Percentiles rank a stretch among this genome's conserved stretches.
These are phyloP conservation scores for Lerista edwardsae DNA, from an alignment of 2,797 vertebrate genomes.

Conservation along the genomic window DNA sequence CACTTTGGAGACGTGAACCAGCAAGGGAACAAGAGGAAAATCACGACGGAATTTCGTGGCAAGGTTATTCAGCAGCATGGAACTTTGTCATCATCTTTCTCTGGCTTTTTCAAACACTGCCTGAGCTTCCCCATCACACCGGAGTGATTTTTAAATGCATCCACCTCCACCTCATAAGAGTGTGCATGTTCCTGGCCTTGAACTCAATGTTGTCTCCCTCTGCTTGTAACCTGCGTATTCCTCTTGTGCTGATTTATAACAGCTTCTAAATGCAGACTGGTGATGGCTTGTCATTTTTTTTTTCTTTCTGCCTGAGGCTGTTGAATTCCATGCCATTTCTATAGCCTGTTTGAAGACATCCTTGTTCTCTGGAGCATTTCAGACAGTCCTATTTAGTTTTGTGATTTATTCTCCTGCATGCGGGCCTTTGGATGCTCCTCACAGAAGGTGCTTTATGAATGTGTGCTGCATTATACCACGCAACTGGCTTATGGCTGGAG, in stretches of 20 bases:
- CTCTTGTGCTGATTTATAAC: conserved; percentile 14
- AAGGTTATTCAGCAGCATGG: not conserved
- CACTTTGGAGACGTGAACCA: not conserved
- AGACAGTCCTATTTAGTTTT: conserved; percentile 22
- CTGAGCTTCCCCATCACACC: not conserved
- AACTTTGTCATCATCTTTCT: not conserved
- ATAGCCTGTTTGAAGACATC: conserved; percentile 5
- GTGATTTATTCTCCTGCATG: conserved; percentile 27
- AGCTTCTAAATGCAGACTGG: conserved; percentile 16
- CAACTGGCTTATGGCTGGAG: not conserved
- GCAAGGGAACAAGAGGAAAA: not conserved
- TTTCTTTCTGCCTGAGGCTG: not conserved
- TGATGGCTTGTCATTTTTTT: not conserved
- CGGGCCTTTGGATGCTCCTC: conserved; percentile 4
- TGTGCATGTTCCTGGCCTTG: not conserved
- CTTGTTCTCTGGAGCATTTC: conserved; percentile 8
- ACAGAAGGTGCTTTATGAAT: conserved; percentile 1
- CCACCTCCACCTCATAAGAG: not conserved
- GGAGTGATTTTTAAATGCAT: conserved; percentile 4
- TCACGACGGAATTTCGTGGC: not conserved
- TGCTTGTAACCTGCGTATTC: conserved; percentile 11
- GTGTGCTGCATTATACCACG: not conserved
- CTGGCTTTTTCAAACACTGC: conserved; percentile 3
- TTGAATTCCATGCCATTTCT: conserved; percentile 1
- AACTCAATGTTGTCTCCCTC: conserved; percentile 20